Evolutionary conservation across 2,113 vertebrate genomes (phyloP).

Genomic region (Hepsetus odoe): DNA sequence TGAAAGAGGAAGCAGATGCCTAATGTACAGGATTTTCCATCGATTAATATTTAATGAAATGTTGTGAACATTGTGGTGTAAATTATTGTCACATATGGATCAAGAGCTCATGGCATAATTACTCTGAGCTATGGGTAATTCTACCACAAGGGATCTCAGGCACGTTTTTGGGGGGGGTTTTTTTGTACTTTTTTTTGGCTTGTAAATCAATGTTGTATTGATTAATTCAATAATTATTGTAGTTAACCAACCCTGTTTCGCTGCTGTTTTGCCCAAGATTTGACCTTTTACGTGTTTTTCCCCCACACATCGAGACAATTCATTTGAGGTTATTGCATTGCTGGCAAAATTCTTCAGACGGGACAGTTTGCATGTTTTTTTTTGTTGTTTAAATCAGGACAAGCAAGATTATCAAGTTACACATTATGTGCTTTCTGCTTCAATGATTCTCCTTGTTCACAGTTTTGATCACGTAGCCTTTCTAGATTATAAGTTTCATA

Average conservation of each 20-base stretch:
- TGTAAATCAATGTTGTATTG: not conserved
- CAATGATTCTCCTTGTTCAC: slow-evolving; percentile 3
- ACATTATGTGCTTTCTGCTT: not conserved
- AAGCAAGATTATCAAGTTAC: slow-evolving; percentile 40
- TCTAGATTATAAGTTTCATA: not conserved
- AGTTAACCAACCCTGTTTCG: not conserved
- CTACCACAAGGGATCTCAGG: not conserved
- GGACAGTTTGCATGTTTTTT: slow-evolving; percentile 7
- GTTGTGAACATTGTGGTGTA: slow-evolving; percentile 30
- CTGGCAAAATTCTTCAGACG: not conserved
- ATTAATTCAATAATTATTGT: not conserved
- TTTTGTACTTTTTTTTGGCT: not conserved
- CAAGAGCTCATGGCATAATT: slow-evolving; percentile 43
- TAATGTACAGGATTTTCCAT: slow-evolving; percentile 52
- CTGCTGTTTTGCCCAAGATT: not conserved
- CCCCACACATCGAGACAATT: not conserved
- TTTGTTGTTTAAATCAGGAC: slow-evolving; percentile 9
- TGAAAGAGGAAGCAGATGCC: slow-evolving; percentile 42
- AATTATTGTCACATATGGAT: slow-evolving; percentile 36
- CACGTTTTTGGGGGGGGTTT: too few relatives aligned
- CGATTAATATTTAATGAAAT: slow-evolving; percentile 57
- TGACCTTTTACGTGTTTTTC: not conserved
- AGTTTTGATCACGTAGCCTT: not conserved
- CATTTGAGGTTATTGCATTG: not conserved
- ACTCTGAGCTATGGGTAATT: slow-evolving; percentile 22